A percentile compares a stretch with the other conserved stretches of the same genome.
Evolutionary conservation across 2,888 invertebrate species (phyloP).

Genomic region (Calliphora vomitoria): DNA sequence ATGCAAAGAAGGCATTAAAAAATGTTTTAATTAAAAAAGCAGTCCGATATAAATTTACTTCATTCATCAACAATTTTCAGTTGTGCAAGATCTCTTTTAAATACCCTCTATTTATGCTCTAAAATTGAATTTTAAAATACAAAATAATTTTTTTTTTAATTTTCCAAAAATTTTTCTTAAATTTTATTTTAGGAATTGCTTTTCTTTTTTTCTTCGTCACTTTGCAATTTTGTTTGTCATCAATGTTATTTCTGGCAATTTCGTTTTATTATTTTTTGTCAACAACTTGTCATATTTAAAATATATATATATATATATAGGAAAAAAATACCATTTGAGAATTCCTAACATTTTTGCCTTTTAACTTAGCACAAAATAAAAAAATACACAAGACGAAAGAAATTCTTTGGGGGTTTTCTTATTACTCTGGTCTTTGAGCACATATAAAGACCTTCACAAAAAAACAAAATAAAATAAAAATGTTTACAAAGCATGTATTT

Average conservation of each 20-base stretch:
- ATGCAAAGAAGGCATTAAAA: too few species aligned
- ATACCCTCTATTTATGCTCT: too few species aligned
- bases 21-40: too few species aligned
- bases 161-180: slow-evolving; percentile 5
- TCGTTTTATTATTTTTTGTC: slow-evolving; percentile 60
- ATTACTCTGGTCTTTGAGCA: slow-evolving; percentile 55
- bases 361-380: slow-evolving; percentile 1
- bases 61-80: too few species aligned
- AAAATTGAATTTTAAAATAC: too few species aligned
- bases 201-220: not conserved
- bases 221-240: not conserved
- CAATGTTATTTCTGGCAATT: slow-evolving; percentile 52
- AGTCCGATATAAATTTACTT: too few species aligned
- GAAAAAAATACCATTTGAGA: slow-evolving; percentile 59
- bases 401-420: slow-evolving; percentile 60
- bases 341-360: slow-evolving; percentile 65
- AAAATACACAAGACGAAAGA: slow-evolving; percentile 38
- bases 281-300: slow-evolving; percentile 71
- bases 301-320: slow-evolving; percentile 26
- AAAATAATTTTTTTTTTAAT: not conserved
- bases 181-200: not conserved
- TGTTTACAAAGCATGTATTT: slow-evolving; percentile 44
- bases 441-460: slow-evolving; percentile 24
- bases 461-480: slow-evolving; percentile 50
- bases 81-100: too few species aligned